Evolutionary conservation across 2,113 vertebrate genomes (phyloP).

Genomic region (Stictonetta naevosa): DNA sequence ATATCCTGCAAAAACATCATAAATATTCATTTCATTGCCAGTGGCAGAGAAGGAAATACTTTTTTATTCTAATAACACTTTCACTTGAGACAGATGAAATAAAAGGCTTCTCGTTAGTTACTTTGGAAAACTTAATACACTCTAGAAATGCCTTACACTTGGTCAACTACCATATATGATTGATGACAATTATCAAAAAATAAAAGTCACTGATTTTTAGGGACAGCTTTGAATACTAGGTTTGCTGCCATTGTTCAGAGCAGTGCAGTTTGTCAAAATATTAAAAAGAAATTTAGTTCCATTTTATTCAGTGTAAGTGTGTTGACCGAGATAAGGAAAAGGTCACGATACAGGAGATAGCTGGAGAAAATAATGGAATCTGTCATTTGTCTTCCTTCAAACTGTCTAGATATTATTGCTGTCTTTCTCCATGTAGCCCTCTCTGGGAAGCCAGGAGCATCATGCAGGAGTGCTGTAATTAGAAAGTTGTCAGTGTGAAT

Average conservation of each 20-base stretch:
- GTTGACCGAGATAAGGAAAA: constrained; percentile 43
- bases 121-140: constrained; percentile 25
- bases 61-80: constrained; percentile 43
- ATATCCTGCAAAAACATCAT: constrained; percentile 50
- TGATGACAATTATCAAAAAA: not conserved
- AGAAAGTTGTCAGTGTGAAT: not conserved
- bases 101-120: constrained; percentile 52
- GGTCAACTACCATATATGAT: constrained; percentile 7
- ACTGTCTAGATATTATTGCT: constrained; percentile 28
- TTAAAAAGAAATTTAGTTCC: constrained; percentile 22
- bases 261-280: not conserved
- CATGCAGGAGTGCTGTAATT: constrained; percentile 27
- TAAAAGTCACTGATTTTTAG: constrained; percentile 13
- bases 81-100: constrained; percentile 37
- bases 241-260: not conserved
- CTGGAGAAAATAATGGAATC: constrained; percentile 38
- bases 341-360: constrained; percentile 17
- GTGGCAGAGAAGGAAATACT: constrained; percentile 53
- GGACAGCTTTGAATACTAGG: not conserved
- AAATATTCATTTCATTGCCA: constrained; percentile 66
- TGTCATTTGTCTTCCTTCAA: constrained; percentile 33
- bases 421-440: not conserved
- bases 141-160: not conserved
- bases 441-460: not conserved
- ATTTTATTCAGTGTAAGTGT: not conserved